Base-by-base conservation (phyloP, 2,888 invertebrate genomes). In the Hirtodrosophila duncani region DNA sequence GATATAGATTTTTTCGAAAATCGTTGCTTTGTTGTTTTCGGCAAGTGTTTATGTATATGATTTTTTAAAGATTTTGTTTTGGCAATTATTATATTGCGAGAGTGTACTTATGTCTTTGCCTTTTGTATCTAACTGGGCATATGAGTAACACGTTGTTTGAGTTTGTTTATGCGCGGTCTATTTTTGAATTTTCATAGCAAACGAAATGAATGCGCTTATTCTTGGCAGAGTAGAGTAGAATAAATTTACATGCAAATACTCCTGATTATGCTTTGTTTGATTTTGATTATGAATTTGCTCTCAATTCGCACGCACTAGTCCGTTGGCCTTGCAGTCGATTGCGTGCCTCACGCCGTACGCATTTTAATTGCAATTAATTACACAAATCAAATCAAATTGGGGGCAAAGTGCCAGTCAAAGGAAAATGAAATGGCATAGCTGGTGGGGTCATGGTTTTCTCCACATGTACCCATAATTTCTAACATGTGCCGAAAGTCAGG, bases 351-450 rank as follows among this genome's bases (percentile, higher is more conserved):
- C n/a, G 37, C 33, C 38, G 31, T 16, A 43, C 44, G 43, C 46
- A 45, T 39, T 70, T 50, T 58, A 65, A 65, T 72, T 67, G 53
- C 66, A 61, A 68, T 68, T 66, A 75, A 75, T 66, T 66, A 48
- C 42, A 49, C 30, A 57, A 58, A 65, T 63, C 63, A 56, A 34
- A 26, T 46, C 33, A 17, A 44, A 70, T 58, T 63, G 71, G 59
- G 74, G 74, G 77, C 67, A 72, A 67, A 57, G 56, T 51, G 29
- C 16, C 6, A 31, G 16, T n/a, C 2, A 27, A n/a, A n/a, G n/a
- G n/a, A n/a, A n/a, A n/a, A n/a, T n/a, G n/a, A n/a, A n/a, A n/a
- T n/a, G n/a, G n/a, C n/a, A n/a, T n/a, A n/a, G n/a, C n/a, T n/a
- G n/a, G n/a, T n/a, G n/a, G n/a, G n/a, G n/a, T n/a, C n/a, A n/a